Evolutionary conservation across 2,113 vertebrate species (phyloP).

Genomic region (Pelusios castaneus): DNA sequence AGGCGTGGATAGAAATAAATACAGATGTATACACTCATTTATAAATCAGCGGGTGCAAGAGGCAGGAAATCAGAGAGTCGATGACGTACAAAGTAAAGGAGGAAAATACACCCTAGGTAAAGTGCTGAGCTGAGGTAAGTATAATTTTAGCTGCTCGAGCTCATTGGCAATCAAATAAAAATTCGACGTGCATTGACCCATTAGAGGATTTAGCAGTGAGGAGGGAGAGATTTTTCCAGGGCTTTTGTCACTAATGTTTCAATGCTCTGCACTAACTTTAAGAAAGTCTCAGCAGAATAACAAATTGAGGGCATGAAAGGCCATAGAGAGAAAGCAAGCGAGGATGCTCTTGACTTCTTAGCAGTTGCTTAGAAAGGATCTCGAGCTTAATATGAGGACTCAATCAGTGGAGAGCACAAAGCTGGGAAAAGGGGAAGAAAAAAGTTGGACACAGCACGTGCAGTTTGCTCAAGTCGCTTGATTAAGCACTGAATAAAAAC

Average conservation of each 20-base stretch:
- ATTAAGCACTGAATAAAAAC: constrained; percentile 16
- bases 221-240: constrained; percentile 63
- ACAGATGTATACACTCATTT: constrained; percentile 56
- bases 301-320: constrained; percentile 76
- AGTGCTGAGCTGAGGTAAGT: constrained; percentile 14
- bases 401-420: constrained; percentile 67
- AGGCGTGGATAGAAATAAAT: constrained; percentile 30
- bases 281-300: constrained; percentile 75
- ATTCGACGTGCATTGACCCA: constrained; percentile 68
- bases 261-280: constrained; percentile 69
- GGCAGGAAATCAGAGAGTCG: constrained; percentile 43
- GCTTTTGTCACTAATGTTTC: constrained; percentile 76
- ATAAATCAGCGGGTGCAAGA: constrained; percentile 63
- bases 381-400: constrained; percentile 67
- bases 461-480: constrained; percentile 43
- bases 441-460: constrained; percentile 65
- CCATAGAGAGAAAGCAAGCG: constrained; percentile 70
- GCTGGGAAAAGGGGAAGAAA: constrained; percentile 35
- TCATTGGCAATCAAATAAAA: constrained; percentile 65
- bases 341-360: constrained; percentile 84
- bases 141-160: constrained; percentile 41
- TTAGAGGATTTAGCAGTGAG: constrained; percentile 76
- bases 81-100: neutral
- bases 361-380: constrained; percentile 73
- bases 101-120: constrained; percentile 52